Evolutionary conservation across 2,888 invertebrate species (phyloP), one percentile per base, ranked within the genome.

Genomic region (Microdon myrmicae): DNA sequence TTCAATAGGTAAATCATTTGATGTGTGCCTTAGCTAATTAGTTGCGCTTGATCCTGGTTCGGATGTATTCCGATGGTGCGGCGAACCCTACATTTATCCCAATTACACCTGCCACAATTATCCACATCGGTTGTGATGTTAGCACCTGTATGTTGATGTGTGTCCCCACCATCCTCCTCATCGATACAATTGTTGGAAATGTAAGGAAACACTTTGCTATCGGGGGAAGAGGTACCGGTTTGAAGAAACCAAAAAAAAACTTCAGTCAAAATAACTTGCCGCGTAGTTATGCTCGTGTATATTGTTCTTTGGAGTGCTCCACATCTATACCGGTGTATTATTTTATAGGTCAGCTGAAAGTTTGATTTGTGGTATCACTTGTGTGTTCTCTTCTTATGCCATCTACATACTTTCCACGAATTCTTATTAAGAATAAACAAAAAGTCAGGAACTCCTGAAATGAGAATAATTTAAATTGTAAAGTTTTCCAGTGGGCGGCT

Each of bases 51-150:
- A 64, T 64, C 64, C 51, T 64, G 47, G 61, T 61, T 67, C 55
- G 55, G 58, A 61, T 56, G 54, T 37, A 56, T 56, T 60, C 66
- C 56, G 39, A 45, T 59, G 64, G 61, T 59, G 37, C 26, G 26
- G 51, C 38, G 51, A 69, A 68, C 64, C 47, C 66, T 67, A 35
- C 43, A 22, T 49, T 69, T 54, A 66, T 23, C n/a, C n/a, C 23
- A 7, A 25, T 60, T 66, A 45, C 59, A 48, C 47, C 67, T 55
- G 67, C 56, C 59, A 67, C 54, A 67, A 69, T 73, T 68, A 68
- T 55, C 67, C 71, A 68, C 68, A 51, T 64, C 44, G 39, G 45
- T 64, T 67, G 69, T 72, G 73, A 72, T 71, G 72, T 25, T 7
- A 48, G 64, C 64, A 64, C 64, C 51, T 58, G 64, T 58, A n/a